A percentile compares a stretch with the other conserved stretches of the same genome.
These are phyloP conservation scores for Channa maculata DNA, from an alignment of 2,113 vertebrate genomes.

Conservation along the genomic window DNA sequence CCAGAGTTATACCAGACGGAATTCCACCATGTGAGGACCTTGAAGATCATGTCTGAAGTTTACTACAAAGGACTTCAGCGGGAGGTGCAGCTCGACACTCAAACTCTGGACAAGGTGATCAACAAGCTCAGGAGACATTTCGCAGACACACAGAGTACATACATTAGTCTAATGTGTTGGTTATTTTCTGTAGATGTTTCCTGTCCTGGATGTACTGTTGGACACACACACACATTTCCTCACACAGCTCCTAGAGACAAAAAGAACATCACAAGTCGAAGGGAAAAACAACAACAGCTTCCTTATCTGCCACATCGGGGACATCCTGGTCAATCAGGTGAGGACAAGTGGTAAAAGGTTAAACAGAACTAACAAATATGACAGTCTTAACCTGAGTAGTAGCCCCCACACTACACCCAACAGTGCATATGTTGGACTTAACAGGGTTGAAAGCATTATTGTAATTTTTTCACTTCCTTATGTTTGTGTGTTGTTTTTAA, in stretches of 20 bases:
- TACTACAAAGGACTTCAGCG: slow-evolving; percentile 90
- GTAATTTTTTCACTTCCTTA: neutral
- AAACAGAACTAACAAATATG: no score
- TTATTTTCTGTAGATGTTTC: slow-evolving; percentile 82
- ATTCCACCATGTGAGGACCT: slow-evolving; percentile 92
- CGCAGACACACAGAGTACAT: neutral
- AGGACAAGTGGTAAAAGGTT: slow-evolving; percentile 32
- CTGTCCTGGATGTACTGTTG: slow-evolving; percentile 89
- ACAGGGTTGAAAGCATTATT: no score
- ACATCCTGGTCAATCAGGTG: slow-evolving; percentile 90
- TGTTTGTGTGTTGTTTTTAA: neutral
- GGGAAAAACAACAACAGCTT: slow-evolving; percentile 86
- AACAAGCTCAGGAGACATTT: neutral
- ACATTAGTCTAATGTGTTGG: neutral
- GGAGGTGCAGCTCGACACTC: slow-evolving; percentile 88
- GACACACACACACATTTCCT: slow-evolving; percentile 91
- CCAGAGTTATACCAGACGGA: slow-evolving; percentile 93
- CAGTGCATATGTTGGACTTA: no score
- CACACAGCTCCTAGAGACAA: slow-evolving; percentile 88
- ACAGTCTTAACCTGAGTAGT: no score
- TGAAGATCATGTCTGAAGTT: slow-evolving; percentile 94
- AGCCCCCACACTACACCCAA: no score
- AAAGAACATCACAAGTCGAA: slow-evolving; percentile 78
- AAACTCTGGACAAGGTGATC: slow-evolving; percentile 85
- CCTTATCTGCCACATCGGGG: slow-evolving; percentile 89